Conservation (phyloP, 2,888 invertebrate genomes). For the Drosophila formosana region DNA sequence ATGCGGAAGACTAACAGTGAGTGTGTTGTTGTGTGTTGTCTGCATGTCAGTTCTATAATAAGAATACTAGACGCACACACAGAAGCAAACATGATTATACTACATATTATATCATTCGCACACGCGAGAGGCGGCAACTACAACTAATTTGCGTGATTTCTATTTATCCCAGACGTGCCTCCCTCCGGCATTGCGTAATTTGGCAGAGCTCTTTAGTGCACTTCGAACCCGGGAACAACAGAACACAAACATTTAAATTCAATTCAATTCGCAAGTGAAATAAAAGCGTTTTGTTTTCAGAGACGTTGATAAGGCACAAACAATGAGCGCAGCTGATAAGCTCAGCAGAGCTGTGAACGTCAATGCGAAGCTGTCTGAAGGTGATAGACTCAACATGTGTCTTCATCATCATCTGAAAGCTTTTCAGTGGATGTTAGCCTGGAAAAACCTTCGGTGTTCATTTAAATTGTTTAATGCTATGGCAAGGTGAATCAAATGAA, state of each 20-base stretch:
- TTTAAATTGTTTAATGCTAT: slow-evolving; percentile 6
- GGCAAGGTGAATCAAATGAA: slow-evolving; percentile 17
- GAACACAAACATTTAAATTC: not conserved
- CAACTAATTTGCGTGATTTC: slow-evolving; percentile 43
- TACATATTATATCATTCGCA: not conserved
- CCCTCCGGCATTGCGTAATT: slow-evolving; percentile 41
- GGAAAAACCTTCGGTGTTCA: slow-evolving; percentile 7
- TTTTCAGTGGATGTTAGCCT: slow-evolving; percentile 12
- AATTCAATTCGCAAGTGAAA: not conserved
- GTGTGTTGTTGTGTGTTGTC: slow-evolving; percentile 3
- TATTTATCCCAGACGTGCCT: slow-evolving; percentile 46
- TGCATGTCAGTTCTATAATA: slow-evolving; percentile 37
- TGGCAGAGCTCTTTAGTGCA: slow-evolving; percentile 15
- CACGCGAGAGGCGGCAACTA: slow-evolving; percentile 15
- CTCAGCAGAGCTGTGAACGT: slow-evolving; percentile 15
- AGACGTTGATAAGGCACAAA: slow-evolving; percentile 36
- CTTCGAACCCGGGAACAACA: slow-evolving; percentile 1
- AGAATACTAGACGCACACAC: slow-evolving; percentile 19
- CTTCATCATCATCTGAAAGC: slow-evolving; percentile 43
- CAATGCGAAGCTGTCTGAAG: slow-evolving; percentile 60
- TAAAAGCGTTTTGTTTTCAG: slow-evolving; percentile 4
- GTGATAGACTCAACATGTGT: slow-evolving; percentile 58
- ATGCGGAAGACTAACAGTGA: slow-evolving; percentile 26
- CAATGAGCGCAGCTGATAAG: slow-evolving; percentile 42
- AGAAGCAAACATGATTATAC: slow-evolving; percentile 10